Percentiles rank a stretch among this genome's conserved stretches.
These are phyloP conservation scores for Semicossyphus pulcher DNA, from an alignment of 2,113 vertebrate species.

Conservation along the genomic window DNA sequence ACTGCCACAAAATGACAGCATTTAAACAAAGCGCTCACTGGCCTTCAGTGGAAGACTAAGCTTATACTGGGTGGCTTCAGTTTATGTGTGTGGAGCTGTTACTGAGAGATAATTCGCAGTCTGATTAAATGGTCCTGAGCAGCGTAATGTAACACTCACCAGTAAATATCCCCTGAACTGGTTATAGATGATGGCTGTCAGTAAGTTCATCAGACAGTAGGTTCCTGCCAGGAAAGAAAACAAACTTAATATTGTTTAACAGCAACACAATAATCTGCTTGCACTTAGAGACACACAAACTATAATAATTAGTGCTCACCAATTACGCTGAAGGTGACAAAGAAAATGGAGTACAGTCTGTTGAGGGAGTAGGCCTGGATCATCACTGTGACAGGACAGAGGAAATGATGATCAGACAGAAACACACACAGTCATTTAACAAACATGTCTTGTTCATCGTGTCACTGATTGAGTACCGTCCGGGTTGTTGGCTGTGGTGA, in stretches of 20 bases:
- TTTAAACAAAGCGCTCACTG: no score
- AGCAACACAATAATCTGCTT: background rate
- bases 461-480: constrained; percentile 83
- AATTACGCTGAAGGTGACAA: constrained; percentile 92
- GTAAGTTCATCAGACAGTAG: constrained; percentile 95
- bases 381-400: constrained; percentile 88
- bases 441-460: fast-evolving
- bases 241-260: background rate
- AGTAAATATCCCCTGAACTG: constrained; percentile 98
- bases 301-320: constrained; percentile 82
- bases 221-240: constrained; percentile 84
- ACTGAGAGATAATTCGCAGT: no score
- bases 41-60: no score
- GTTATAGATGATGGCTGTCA: constrained; percentile 98
- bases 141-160: no score
- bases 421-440: background rate
- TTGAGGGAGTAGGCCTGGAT: constrained; percentile 91
- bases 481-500: constrained; percentile 97
- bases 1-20: no score
- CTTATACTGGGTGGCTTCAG: no score
- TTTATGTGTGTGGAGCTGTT: no score
- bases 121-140: no score
- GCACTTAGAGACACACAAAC: background rate
- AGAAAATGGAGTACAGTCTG: constrained; percentile 91
- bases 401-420: background rate